Base-by-base conservation (phyloP, 2,888 invertebrate species). In the Stomorhina lunata region DNA sequence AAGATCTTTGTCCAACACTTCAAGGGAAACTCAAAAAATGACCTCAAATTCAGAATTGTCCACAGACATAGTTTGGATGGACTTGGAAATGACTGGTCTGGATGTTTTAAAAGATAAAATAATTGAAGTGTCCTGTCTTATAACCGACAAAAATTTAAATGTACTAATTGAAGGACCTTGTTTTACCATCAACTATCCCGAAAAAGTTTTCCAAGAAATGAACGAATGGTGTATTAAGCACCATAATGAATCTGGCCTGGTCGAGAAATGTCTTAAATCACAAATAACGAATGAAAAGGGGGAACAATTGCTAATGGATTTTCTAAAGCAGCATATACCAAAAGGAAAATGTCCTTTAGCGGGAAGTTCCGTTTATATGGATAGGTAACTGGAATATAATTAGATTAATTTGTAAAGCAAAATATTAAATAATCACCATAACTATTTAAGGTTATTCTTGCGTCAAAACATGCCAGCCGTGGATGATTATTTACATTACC, bases 11-110 rank as follows among this genome's bases (percentile, higher is more conserved):
- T 32, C n/a, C 5, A 45, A 15, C 9, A 3, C 17, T 1, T 29
- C 69, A 0, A 10, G 20, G 6, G 32, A 53, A 29, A 17, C 34
- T 3, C 40, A 65, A 55, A 65, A 73, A 45, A 73, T 77, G 59
- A 10, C 37, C 2, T 53, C 22, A 15, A 15, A 40, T 34, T 2
- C 61, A 9, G 55, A 61, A 1, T n/a, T 53, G 2, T 68, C 71
- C n/a, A 76, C 69, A 2, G 80, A 87, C 25, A 92, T 96, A 83
- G 94, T 95, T 12, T 96, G 96, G 96, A 92, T 96, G 48, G 96
- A 96, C 86, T 90, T 95, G 86, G 96, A 96, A 95, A 97, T 99
- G 97, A 97, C 98, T 7, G 99, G 99, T 0, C 91, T 99, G 15
- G 93, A 98, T 88, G 89, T 95, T 59, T 92, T 95, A 0, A 94